A percentile compares a stretch with the other conserved stretches of the same genome.
Conservation (phyloP, 2,113 vertebrate genomes). For the Felis chaus region DNA sequence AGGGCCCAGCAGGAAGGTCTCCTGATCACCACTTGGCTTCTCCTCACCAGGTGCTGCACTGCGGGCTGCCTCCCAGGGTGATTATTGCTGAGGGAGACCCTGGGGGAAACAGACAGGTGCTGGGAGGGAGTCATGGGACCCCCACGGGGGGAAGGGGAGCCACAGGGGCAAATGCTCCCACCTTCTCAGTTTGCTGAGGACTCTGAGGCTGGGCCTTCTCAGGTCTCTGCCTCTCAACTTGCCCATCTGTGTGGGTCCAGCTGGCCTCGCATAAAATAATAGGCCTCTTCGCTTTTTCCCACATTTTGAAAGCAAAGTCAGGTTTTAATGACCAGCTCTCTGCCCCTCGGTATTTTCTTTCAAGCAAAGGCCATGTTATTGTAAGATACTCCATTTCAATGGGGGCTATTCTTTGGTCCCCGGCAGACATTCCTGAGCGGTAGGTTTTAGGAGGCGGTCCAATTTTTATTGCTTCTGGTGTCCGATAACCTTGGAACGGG, state of each 20-base stretch:
- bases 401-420: constrained; percentile 50
- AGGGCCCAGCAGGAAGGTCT: background rate
- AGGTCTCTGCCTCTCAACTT: background rate
- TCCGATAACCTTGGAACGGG: constrained; percentile 61
- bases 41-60: background rate
- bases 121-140: background rate
- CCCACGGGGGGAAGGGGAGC: background rate
- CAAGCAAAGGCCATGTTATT: constrained; percentile 67
- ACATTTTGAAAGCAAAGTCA: constrained; percentile 55
- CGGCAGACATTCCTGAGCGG: background rate
- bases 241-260: background rate
- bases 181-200: constrained; percentile 1
- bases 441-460: constrained; percentile 20
- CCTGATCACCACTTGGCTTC: background rate
- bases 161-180: background rate
- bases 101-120: background rate
- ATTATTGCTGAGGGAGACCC: background rate
- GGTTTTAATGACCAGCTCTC: constrained; percentile 64
- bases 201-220: background rate
- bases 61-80: background rate
- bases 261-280: constrained; percentile 51
- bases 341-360: constrained; percentile 54
- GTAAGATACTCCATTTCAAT: constrained; percentile 57
- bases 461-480: constrained; percentile 58
- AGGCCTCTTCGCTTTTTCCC: background rate